Conservation (phyloP, 2,113 vertebrate species). For the Callipepla squamata region DNA sequence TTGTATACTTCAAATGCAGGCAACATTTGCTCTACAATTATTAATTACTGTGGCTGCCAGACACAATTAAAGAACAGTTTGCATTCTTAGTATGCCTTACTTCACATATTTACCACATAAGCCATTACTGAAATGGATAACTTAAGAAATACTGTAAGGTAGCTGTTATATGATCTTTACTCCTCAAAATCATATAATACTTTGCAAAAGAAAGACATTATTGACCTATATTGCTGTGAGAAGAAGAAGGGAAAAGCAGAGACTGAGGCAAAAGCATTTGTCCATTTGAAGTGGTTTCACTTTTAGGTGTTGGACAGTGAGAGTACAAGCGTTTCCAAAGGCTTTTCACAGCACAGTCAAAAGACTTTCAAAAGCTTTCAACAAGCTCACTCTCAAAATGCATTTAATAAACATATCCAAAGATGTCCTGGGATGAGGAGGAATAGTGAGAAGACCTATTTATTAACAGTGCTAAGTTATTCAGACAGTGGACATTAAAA, state of each 20-base stretch:
- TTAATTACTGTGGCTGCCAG: slow-evolving; percentile 25
- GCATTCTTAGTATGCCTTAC: background rate
- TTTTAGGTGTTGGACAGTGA: background rate
- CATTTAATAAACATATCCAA: slow-evolving; percentile 10
- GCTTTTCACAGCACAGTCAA: background rate
- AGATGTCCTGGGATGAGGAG: background rate
- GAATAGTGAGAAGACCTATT: background rate
- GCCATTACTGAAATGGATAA: background rate
- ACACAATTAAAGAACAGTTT: slow-evolving; percentile 15
- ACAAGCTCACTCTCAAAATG: background rate
- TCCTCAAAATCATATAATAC: background rate
- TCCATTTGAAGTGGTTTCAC: background rate
- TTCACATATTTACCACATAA: background rate
- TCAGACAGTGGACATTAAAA: background rate
- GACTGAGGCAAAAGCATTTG: background rate
- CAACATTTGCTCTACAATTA: background rate
- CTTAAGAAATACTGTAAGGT: background rate
- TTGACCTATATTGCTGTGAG: background rate
- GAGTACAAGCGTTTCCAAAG: slow-evolving; percentile 8
- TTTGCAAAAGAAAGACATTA: background rate
- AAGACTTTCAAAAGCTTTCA: slow-evolving; percentile 25
- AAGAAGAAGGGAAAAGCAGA: background rate
- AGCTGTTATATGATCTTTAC: background rate
- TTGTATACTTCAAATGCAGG: background rate
- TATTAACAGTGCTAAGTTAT: background rate